Evolutionary conservation across 2,797 vertebrate genomes (phyloP).

Genomic region (Distichodus sexfasciatus): DNA sequence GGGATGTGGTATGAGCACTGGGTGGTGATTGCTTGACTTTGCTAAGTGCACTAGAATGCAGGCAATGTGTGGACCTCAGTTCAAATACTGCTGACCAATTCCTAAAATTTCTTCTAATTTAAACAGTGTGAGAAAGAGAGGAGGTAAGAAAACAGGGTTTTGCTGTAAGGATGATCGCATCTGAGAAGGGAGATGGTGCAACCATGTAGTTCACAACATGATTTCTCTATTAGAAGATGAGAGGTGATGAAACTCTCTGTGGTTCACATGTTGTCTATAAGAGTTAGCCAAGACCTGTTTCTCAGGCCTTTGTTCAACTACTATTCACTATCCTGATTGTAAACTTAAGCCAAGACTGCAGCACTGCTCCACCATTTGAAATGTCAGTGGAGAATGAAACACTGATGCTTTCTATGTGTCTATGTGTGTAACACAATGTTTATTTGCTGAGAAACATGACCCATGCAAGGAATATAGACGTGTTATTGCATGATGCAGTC

Average conservation of each 20-base stretch:
- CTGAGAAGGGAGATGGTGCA: no score
- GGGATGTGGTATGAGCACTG: conserved; percentile 4
- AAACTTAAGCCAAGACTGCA: not conserved
- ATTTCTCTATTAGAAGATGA: no score
- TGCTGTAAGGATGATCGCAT: not conserved
- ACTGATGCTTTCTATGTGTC: no score
- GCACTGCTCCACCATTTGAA: not conserved
- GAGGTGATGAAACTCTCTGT: not conserved
- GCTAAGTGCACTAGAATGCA: conserved; percentile 23
- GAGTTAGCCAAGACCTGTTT: no score
- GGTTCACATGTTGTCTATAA: not conserved
- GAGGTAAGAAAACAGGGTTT: not conserved
- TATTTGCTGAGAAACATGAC: conserved; percentile 39
- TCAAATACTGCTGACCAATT: not conserved
- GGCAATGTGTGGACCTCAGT: not conserved
- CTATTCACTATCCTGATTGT: not conserved
- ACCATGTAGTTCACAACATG: no score
- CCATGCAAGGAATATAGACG: not conserved
- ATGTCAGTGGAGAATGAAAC: no score
- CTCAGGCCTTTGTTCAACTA: not conserved
- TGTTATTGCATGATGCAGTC: conserved; percentile 28
- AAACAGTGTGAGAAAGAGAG: not conserved
- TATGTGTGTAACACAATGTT: no score
- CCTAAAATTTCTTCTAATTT: conserved; percentile 1
- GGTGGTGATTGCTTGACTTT: conserved; percentile 16